Evolutionary conservation across 2,113 vertebrate species (phyloP), one percentile per base, ranked within the genome.

Genomic region (Tragelaphus buxtoni): DNA sequence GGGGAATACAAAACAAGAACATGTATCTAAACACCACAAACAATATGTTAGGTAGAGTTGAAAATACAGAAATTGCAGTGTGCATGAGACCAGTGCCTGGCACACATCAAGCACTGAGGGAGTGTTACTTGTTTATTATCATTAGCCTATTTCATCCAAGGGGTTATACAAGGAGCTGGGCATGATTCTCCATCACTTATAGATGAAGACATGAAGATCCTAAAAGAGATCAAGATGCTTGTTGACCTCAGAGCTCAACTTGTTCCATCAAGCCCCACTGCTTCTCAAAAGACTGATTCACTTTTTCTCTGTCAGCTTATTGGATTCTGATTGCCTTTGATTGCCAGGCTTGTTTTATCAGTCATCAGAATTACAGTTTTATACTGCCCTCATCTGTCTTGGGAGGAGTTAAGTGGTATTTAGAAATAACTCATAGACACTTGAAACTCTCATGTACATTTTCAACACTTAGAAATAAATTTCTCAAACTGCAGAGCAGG

Each of bases 361-460:
- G 82, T 82, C 69, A 94, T 42, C 28, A 84, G 89, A 97, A 95
- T 83, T 91, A 74, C 11, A 94, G 92, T 81, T 97, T 92, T 45
- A 83, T 93, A 30, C 82, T 97, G 88, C 85, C 88, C 55, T 96
- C 58, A 49, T 97, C 88, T 91, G 63, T 92, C 92, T 91, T 88
- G n/a, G 96, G 94, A 96, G 53, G 92, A 97, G 80, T 77, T 91
- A 91, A 91, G 35, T 91, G 63, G 72, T 94, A 51, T 95, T 91
- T 85, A 76, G 72, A 80, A 94, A 92, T 90, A 96, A 93, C 85
- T 93, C 82, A 81, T 0, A 85, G 90, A 93, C 84, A 94, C 60
- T 94, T 69, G 49, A 49, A 89, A 76, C 35, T 83, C 88, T 95
- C 39, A 96, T 96, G 96, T 97, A 95, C 39, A 97, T 93, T 96